Base-by-base conservation (phyloP, 2,888 invertebrate species). In the Resseliella maxima region DNA sequence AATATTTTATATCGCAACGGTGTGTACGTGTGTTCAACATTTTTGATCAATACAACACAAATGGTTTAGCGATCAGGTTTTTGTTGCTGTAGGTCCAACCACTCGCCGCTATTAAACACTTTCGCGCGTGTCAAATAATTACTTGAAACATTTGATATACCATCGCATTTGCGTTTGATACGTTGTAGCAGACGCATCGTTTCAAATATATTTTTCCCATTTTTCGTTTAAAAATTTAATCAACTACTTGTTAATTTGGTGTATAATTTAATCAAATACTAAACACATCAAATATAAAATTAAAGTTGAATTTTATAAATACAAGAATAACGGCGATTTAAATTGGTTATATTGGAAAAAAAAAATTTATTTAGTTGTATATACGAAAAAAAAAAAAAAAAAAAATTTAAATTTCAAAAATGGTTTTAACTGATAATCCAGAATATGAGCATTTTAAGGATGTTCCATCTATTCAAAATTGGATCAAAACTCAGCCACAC, bases 401-500 rank as follows among this genome's bases (percentile, higher is more conserved):
- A 31, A 31, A 12, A 35, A 18, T 31, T 31, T 72, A 5, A 3
- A 12, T 12, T 50, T 50, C 12, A 59, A 72, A 72, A 31, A 72
- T 72, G 72, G 72, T 72, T 31, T 8, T 31, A 8, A 72, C n/a
- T 35, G 72, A 72, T 72, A 72, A 72, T 72, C 72, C 72, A 35
- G 72, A 72, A 15, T 72, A 72, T 31, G 72, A 72, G n/a, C 72
- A 72, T n/a, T 72, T 72, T n/a, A 86, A 86, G 24, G 5, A 86
- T 64, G 36, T 86, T 27, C 0, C 41, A 41, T n/a, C 59, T 12
- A 36, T 86, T 15, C 86, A 86, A 64, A 38, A 36, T 38, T 94
- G 94, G 94, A 90, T 95, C 10, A 89, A 89, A 87, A 93, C 93
- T 88, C 94, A 95, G 88, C 92, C 93, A 0, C 94, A 95, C 90